Base-by-base conservation (phyloP, 2,113 vertebrate species). In the Microtus oregoni region DNA sequence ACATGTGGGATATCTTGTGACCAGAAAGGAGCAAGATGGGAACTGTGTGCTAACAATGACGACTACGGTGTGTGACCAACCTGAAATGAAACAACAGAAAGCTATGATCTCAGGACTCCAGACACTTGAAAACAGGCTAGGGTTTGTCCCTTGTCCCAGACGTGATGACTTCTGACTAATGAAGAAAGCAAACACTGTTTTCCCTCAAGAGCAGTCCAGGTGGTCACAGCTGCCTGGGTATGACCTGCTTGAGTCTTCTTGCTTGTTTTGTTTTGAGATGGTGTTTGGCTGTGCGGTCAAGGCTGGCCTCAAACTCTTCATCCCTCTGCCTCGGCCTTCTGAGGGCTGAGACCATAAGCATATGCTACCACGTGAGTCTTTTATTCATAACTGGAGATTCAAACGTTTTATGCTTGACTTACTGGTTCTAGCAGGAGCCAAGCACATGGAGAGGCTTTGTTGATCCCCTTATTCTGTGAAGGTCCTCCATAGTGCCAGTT, bases 101-200 rank as follows among this genome's bases (percentile, higher is more conserved):
- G 67, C 58, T 55, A 1, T 68, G 22, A 22, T 87, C 5, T 20
- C 9, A 28, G 35, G 76, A 28, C 68, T 94, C 30, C 32, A 63
- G 30, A 68, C 78, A 52, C 44, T n/a, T 47, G 65, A 28, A 78
- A 75, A 30, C 47, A 96, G 47, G 32, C 35, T 67, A 65, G 67
- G 92, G 52, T 73, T 52, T 85, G 35, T 63, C 91, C 58, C 73
- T 90, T 87, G 77, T 73, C 86, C 68, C 24, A 67, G 86, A 50
- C 28, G 4, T 28, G 28, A 52, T 58, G n/a, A 19, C 83, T 63
- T 78, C 85, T 72, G 55, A 70, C 15, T 88, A 38, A 24, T 13
- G 41, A 83, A 44, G 22, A 72, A 73, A 61, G 8, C 3, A 70
- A 67, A 41, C 9, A 5, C 26, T 86, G 20, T 41, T 67, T 58